These are phyloP conservation scores for Sitobion miscanthi DNA, from an alignment of 1,140 invertebrate species.

Conservation along the genomic window DNA sequence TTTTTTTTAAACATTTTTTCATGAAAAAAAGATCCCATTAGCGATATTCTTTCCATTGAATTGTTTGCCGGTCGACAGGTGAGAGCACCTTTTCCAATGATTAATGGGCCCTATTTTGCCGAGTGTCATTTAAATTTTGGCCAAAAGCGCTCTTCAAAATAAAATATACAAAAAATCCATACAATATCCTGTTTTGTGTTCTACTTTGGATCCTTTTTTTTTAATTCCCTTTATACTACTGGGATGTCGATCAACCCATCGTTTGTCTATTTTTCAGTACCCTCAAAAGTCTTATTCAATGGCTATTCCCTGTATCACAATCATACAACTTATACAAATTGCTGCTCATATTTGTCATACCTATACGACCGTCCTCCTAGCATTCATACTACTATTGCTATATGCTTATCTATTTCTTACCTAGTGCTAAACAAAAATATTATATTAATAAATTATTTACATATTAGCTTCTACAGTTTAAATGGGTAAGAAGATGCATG, in stretches of 20 bases:
- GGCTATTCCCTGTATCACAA: neutral
- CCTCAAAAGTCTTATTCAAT: neutral
- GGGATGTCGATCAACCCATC: constrained; percentile 8
- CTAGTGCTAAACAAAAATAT: neutral
- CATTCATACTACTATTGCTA: neutral
- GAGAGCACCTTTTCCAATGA: constrained; percentile 42
- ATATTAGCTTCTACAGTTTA: neutral
- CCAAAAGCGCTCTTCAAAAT: constrained; percentile 33
- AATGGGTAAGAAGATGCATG: neutral
- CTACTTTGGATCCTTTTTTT: neutral
- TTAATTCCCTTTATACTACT: constrained; percentile 32
- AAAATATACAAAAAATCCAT: constrained; percentile 10
- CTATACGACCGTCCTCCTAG: neutral
- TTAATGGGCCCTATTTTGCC: constrained; percentile 27
- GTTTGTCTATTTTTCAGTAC: neutral
- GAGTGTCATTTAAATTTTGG: constrained; percentile 54
- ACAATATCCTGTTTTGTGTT: constrained; percentile 37
- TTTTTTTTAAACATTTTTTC: constrained; percentile 47
- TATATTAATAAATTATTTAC: neutral
- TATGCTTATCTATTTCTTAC: neutral
- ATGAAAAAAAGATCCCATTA: constrained; percentile 47
- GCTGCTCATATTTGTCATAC: neutral
- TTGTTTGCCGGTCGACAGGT: constrained; percentile 42
- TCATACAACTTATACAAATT: neutral
- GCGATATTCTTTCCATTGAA: constrained; percentile 52